Conservation (phyloP, 64 coral and sea anemone species). For the Actinia tenebrosa region DNA sequence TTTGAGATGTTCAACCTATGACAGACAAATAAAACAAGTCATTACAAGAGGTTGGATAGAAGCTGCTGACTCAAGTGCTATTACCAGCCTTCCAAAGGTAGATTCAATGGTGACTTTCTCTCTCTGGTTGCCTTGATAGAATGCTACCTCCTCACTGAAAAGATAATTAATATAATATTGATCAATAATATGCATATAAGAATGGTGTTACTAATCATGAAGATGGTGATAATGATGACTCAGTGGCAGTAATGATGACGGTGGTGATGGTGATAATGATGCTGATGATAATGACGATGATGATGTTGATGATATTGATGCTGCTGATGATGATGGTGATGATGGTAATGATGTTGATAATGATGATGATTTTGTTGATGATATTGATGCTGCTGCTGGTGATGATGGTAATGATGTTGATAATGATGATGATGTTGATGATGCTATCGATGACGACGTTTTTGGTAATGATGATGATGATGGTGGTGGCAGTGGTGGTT, state of each 20-base stretch:
- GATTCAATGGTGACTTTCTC: constrained; percentile 76
- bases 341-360: not conserved
- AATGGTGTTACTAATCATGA: too few relatives aligned
- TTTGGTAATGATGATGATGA: not conserved
- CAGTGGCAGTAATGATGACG: not conserved
- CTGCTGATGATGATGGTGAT: not conserved
- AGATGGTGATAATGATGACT: too few relatives aligned
- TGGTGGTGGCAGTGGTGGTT: not conserved
- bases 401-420: not conserved
- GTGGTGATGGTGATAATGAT: not conserved
- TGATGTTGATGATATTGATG: not conserved
- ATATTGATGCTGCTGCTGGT: not conserved
- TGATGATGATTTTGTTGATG: not conserved
- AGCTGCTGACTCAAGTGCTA: not conserved
- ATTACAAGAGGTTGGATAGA: not conserved
- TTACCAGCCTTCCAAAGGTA: constrained; percentile 83
- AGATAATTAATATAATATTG: not conserved
- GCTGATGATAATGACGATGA: not conserved
- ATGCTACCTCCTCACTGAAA: constrained; percentile 92
- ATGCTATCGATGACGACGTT: not conserved
- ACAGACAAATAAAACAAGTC: not conserved
- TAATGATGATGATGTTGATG: not conserved
- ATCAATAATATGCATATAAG: not conserved
- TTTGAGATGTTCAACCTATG: constrained; percentile 78
- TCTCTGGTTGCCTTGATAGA: constrained; percentile 85